Percentiles rank a stretch among this genome's conserved stretches.
Conservation (phyloP, 1,140 invertebrate species). For the Papilio helenus region DNA sequence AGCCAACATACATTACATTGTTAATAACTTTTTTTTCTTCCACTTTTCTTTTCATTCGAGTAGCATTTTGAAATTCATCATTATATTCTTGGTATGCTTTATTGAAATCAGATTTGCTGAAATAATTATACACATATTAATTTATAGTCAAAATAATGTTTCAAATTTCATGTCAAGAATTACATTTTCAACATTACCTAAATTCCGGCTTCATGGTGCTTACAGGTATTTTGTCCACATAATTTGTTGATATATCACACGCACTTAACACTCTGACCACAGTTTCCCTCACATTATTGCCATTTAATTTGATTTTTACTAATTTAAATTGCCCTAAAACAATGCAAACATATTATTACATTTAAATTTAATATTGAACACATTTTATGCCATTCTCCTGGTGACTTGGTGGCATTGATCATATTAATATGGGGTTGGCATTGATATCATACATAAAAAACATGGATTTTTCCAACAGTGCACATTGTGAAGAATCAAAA, state of each 20-base stretch:
- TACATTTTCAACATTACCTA: conserved; percentile 49
- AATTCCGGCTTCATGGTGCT: conserved; percentile 51
- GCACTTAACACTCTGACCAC: conserved; percentile 90
- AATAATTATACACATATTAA: conserved; percentile 42
- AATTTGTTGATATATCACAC: conserved; percentile 92
- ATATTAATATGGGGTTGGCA: not conserved
- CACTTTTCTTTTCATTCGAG: conserved; percentile 70
- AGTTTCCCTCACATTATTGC: conserved; percentile 88
- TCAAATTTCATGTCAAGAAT: conserved; percentile 7
- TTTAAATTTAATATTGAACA: not conserved
- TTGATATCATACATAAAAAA: too few relatives aligned
- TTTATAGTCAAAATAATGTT: not conserved
- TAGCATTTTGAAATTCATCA: conserved; percentile 70
- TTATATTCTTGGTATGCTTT: conserved; percentile 70
- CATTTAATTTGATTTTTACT: conserved; percentile 88
- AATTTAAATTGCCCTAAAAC: conserved; percentile 86
- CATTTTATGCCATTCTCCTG: not conserved
- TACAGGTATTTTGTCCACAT: conserved; percentile 88
- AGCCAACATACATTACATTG: conserved; percentile 68
- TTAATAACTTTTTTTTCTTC: conserved; percentile 67
- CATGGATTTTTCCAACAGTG: too few relatives aligned
- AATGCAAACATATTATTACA: conserved; percentile 21
- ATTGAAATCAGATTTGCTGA: conserved; percentile 63
- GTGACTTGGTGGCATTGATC: not conserved
- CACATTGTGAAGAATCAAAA: too few relatives aligned